Evolutionary conservation across 2,888 invertebrate genomes (phyloP).

Genomic region (Trichopoda pennipes): DNA sequence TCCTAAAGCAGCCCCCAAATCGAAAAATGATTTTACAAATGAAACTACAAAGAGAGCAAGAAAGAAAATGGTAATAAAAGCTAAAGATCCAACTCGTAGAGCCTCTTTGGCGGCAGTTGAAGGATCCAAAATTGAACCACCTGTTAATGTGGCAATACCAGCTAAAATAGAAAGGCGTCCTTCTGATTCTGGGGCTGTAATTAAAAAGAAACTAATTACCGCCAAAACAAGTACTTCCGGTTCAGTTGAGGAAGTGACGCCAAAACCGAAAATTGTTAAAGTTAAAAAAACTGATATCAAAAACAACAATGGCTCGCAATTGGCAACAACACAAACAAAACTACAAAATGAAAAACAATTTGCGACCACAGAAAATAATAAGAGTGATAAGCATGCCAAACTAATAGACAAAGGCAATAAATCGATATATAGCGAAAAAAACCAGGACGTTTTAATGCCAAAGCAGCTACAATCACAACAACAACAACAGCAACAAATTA

Average conservation of each 20-base stretch:
- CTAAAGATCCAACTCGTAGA: slow-evolving; percentile 69
- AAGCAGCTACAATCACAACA: slow-evolving; percentile 55
- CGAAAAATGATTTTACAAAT: neutral
- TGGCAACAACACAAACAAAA: slow-evolving; percentile 57
- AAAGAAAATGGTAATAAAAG: slow-evolving; percentile 45
- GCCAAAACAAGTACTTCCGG: slow-evolving; percentile 68
- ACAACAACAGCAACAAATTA: slow-evolving; percentile 63
- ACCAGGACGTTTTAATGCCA: slow-evolving; percentile 66
- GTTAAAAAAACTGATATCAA: slow-evolving; percentile 67
- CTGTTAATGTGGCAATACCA: slow-evolving; percentile 64
- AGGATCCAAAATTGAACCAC: slow-evolving; percentile 75
- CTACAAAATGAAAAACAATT: slow-evolving; percentile 15
- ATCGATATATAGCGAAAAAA: slow-evolving; percentile 64
- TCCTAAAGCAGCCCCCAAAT: slow-evolving; percentile 5
- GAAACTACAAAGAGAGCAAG: slow-evolving; percentile 19
- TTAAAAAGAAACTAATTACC: slow-evolving; percentile 73
- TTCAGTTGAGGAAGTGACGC: slow-evolving; percentile 66
- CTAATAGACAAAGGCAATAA: slow-evolving; percentile 64
- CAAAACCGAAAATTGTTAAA: slow-evolving; percentile 68
- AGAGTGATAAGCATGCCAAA: slow-evolving; percentile 50
- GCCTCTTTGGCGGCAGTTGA: slow-evolving; percentile 79
- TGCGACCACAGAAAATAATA: slow-evolving; percentile 2
- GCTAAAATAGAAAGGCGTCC: slow-evolving; percentile 75
- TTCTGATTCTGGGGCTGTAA: slow-evolving; percentile 77
- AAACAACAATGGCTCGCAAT: slow-evolving; percentile 64